Evolutionary conservation across 1,140 invertebrate species (phyloP).

Genomic region (Holotrichia oblita): DNA sequence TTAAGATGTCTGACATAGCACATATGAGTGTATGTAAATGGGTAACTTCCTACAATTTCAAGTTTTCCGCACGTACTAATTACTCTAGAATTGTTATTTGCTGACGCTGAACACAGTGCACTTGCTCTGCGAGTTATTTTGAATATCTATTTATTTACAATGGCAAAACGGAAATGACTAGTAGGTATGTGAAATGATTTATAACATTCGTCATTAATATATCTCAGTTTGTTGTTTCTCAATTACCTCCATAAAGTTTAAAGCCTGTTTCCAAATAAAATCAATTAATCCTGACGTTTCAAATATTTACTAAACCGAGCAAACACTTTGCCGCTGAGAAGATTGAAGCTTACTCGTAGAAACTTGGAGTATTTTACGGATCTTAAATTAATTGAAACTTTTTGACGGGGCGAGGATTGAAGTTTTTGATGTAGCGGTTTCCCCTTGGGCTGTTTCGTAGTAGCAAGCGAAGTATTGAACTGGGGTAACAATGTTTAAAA

Average conservation of each 20-base stretch:
- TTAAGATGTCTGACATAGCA: no score
- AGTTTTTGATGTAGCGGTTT: background rate
- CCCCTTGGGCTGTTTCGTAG: background rate
- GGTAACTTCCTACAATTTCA: no score
- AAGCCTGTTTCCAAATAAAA: background rate
- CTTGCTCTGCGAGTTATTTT: no score
- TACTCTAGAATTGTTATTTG: no score
- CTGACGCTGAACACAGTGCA: no score
- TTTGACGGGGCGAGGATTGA: background rate
- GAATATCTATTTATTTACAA: no score
- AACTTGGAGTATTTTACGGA: conserved; percentile 10
- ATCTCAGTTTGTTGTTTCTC: background rate
- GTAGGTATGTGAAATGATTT: no score
- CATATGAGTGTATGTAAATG: no score
- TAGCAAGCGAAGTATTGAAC: background rate
- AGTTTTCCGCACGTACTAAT: no score
- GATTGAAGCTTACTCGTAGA: background rate
- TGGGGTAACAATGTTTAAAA: background rate
- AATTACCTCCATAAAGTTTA: background rate
- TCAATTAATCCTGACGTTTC: conserved; percentile 13
- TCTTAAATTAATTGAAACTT: conserved; percentile 18
- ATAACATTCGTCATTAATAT: background rate
- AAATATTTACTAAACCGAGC: conserved; percentile 17
- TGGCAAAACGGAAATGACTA: no score
- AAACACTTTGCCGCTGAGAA: background rate